Conservation (phyloP, 2,113 vertebrate species). For the Amphilophus citrinellus region DNA sequence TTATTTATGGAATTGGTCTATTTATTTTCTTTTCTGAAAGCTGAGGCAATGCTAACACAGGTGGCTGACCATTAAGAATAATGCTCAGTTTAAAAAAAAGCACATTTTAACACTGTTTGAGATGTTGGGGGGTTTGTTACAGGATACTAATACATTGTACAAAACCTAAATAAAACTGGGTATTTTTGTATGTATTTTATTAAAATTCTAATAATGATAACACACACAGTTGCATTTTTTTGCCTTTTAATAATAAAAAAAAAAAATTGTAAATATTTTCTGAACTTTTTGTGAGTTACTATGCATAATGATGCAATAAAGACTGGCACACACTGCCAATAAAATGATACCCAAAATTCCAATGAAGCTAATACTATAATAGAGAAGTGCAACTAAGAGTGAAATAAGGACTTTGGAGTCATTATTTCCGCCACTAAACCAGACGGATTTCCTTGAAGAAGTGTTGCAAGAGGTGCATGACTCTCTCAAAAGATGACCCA, state of each 20-base stretch:
- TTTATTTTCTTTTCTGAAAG: slow-evolving; percentile 4
- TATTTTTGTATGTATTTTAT: slow-evolving; percentile 31
- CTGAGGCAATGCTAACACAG: background rate
- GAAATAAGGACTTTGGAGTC: slow-evolving; percentile 5
- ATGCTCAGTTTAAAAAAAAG: background rate
- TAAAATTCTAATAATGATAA: background rate
- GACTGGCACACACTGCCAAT: background rate
- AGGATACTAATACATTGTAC: background rate
- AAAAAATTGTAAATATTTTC: no score
- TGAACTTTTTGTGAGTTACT: background rate
- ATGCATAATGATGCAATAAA: background rate
- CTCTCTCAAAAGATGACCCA: slow-evolving; percentile 8
- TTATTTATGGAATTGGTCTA: slow-evolving; percentile 44
- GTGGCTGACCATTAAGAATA: background rate
- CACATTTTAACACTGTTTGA: background rate
- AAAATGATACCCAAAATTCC: slow-evolving; percentile 2
- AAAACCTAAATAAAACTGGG: background rate
- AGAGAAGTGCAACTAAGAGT: slow-evolving; percentile 54
- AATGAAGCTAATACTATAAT: background rate
- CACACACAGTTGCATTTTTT: background rate
- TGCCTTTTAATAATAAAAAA: slow-evolving; percentile 9
- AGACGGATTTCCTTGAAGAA: slow-evolving; percentile 38
- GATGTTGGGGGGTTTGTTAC: background rate
- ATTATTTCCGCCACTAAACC: background rate
- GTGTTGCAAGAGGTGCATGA: slow-evolving; percentile 39